Evolutionary conservation across 37 sponge, comb jelly and placozoan species (phyloP), one percentile per base, ranked within the genome.

Genomic region (Oscarella lobularis): DNA sequence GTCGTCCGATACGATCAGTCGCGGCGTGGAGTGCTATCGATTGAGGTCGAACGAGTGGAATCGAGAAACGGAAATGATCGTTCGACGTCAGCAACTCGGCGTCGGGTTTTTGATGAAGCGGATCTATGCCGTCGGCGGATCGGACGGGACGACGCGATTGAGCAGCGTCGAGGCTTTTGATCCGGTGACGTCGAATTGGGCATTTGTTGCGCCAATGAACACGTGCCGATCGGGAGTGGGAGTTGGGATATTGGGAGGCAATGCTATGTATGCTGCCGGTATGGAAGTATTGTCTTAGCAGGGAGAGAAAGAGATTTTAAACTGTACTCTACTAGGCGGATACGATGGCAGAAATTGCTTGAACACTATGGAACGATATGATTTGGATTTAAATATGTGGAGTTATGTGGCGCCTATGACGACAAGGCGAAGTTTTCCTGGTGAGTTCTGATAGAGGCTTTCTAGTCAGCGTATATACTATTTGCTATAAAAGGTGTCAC

Each of bases 161-260:
- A 96, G 88, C 78, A 89, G 88, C 77, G 97, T 92, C 9, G 93
- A 96, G 80, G 89, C 92, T 38, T 96, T 81, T 40, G 93, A 96
- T 76, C 90, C 93, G 0, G 35, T 73, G 5, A 83, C 83, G 5
- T 81, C 83, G 35, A 78, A 84, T 74, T 94, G 95, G 95, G 84
- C 90, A 2, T 89, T 89, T 78, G 90, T 89, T 55, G 90, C 90
- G n/a, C 90, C 90, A 2, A 87, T 94, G 90, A 82, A 78, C 32
- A 89, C 95, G 2, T 87, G 90, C 78, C 81, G 95, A 4, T 94
- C 95, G 2, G 95, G 95, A 0, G 95, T 94, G 72, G 95, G 86
- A 1, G 95, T 94, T 40, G 95, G 95, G 3, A 86, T 94, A 37
- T 70, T 94, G 70, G 87, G 90, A 0, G 90, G 90, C 0, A n/a